These are phyloP conservation scores for Tanytarsus gracilentus DNA, from an alignment of 2,888 invertebrate species.

Conservation along the genomic window DNA sequence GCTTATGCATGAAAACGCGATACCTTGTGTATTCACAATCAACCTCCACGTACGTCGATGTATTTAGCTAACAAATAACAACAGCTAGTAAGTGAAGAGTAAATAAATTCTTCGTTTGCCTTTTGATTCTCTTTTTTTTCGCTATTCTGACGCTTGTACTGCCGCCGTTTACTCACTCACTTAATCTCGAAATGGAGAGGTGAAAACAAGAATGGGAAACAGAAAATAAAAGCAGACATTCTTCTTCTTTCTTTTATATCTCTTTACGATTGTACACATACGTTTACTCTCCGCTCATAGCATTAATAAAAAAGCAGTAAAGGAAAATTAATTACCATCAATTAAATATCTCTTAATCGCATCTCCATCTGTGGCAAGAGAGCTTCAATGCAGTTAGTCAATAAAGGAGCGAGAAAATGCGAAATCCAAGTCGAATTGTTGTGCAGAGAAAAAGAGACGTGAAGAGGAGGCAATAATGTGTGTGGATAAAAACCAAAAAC, in stretches of 20 bases:
- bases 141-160: neutral
- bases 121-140: neutral
- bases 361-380: constrained; percentile 14
- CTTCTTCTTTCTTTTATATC: neutral
- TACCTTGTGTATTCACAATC: too few relatives aligned
- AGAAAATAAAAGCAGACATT: too few relatives aligned
- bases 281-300: too few relatives aligned
- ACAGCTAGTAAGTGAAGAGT: constrained; percentile 2
- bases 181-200: neutral
- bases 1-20: too few relatives aligned
- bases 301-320: too few relatives aligned
- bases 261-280: too few relatives aligned
- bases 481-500: neutral
- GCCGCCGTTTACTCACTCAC: neutral
- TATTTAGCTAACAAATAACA: constrained; percentile 15
- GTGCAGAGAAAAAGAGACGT: neutral
- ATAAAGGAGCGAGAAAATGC: neutral
- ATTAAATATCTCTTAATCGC: constrained; percentile 28
- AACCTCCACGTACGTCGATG: neutral
- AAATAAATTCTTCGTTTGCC: constrained; percentile 9
- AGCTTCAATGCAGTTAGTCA: neutral
- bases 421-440: too few relatives aligned
- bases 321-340: constrained; percentile 25
- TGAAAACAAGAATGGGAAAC: constrained; percentile 11
- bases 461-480: neutral